Evolutionary conservation across 2,797 vertebrate genomes (phyloP).

Genomic region (Darevskia mixta): DNA sequence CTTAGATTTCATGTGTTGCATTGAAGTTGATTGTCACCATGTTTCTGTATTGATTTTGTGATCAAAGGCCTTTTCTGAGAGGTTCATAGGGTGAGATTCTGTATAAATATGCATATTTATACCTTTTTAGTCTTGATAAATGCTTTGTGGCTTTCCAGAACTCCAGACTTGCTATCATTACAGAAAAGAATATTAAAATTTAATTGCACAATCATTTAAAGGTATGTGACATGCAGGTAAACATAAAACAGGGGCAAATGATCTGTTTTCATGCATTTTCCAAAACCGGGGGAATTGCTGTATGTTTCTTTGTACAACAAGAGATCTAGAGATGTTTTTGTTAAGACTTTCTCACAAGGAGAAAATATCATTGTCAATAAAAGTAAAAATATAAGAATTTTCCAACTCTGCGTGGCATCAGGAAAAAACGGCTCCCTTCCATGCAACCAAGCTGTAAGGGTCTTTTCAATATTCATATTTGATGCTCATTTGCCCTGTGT

Average conservation of each 20-base stretch:
- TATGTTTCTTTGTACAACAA: not conserved
- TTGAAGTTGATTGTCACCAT: conserved; percentile 40
- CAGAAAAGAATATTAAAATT: conserved; percentile 5
- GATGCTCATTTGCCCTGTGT: not conserved
- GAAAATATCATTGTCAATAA: conserved; percentile 3
- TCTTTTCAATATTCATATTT: conserved; percentile 15
- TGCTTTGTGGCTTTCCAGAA: conserved; percentile 32
- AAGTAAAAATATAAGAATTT: not conserved
- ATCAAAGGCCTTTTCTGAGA: conserved; percentile 25
- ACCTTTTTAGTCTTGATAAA: not conserved
- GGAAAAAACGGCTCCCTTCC: not conserved
- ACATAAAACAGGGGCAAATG: not conserved
- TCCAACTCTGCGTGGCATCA: not conserved
- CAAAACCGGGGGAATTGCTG: not conserved
- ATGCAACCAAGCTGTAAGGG: not conserved
- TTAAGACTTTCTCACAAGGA: conserved; percentile 33
- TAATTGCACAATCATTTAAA: not conserved
- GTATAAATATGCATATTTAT: conserved; percentile 46
- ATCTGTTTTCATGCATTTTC: conserved; percentile 16
- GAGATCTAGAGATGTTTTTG: not conserved
- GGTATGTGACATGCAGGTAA: not conserved
- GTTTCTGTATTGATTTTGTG: conserved; percentile 38
- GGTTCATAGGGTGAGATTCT: conserved; percentile 35
- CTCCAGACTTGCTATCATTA: conserved; percentile 29
- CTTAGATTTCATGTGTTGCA: conserved; percentile 31